Conservation (phyloP, 2,797 vertebrate species). For the Hoplostethus atlanticus region DNA sequence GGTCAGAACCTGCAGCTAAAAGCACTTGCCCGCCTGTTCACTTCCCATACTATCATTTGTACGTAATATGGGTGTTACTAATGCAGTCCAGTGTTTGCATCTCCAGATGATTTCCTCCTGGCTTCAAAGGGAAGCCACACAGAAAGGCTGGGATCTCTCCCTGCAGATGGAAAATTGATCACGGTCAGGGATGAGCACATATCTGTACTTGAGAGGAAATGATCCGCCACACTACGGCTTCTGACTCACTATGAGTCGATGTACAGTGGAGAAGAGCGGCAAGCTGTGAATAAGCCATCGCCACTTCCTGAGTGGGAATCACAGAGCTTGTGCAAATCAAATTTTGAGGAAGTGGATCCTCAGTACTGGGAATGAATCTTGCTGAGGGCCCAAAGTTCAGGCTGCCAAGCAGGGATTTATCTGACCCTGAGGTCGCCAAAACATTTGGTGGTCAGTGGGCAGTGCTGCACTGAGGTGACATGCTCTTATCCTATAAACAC, state of each 20-base stretch:
- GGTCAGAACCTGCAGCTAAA: background rate
- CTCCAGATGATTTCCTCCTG: constrained; percentile 36
- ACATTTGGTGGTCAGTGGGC: too few relatives aligned
- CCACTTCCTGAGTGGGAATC: constrained; percentile 11
- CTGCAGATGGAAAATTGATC: constrained; percentile 56
- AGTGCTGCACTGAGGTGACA: too few relatives aligned
- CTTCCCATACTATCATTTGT: constrained; percentile 22
- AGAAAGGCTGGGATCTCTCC: constrained; percentile 43
- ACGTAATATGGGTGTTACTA: constrained; percentile 40
- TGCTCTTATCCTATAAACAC: too few relatives aligned
- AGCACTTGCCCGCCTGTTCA: background rate
- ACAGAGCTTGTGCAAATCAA: constrained; percentile 38
- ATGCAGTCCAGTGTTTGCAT: constrained; percentile 34
- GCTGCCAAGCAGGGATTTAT: constrained; percentile 9
- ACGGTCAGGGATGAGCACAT: constrained; percentile 28
- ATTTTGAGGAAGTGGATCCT: constrained; percentile 20
- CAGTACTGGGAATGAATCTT: background rate
- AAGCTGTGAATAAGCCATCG: constrained; percentile 14
- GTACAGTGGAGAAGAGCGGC: background rate
- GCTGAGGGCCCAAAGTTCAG: constrained; percentile 16
- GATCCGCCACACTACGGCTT: background rate
- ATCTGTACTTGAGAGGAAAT: constrained; percentile 21
- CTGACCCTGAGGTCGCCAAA: too few relatives aligned
- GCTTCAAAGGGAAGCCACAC: constrained; percentile 58
- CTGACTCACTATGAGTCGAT: background rate